These are phyloP conservation scores for Mactromeris polynyma DNA, from an alignment of 2,888 invertebrate species.

Conservation along the genomic window DNA sequence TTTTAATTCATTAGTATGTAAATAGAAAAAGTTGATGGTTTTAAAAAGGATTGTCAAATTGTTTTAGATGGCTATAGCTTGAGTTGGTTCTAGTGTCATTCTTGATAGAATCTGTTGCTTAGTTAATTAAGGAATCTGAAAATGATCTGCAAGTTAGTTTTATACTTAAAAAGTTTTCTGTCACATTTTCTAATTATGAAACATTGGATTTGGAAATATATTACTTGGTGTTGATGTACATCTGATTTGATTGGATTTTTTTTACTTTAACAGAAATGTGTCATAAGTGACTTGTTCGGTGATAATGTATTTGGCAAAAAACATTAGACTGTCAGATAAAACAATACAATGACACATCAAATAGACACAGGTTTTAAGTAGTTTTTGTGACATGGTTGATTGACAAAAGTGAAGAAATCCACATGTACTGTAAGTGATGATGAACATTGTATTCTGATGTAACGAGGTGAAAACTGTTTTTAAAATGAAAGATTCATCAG, in stretches of 20 bases:
- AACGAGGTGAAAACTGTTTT: not conserved
- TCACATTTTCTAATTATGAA: not conserved
- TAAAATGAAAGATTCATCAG: slow-evolving; percentile 42
- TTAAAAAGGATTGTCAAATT: not conserved
- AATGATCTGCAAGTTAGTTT: no score
- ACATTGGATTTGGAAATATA: not conserved
- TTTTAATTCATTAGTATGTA: not conserved
- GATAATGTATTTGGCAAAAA: not conserved
- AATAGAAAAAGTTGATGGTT: not conserved
- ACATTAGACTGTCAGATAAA: slow-evolving; percentile 3
- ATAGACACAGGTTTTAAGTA: not conserved
- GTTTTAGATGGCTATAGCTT: not conserved
- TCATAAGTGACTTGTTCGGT: not conserved
- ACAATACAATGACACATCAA: not conserved
- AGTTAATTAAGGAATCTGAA: not conserved
- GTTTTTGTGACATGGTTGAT: not conserved
- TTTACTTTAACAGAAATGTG: not conserved
- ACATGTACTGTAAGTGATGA: not conserved
- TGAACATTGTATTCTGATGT: not conserved
- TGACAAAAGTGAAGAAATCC: not conserved
- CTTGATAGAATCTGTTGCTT: not conserved
- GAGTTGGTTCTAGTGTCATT: not conserved
- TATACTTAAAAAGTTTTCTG: no score
- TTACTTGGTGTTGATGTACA: not conserved
- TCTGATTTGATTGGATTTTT: not conserved